Base-by-base conservation (phyloP, 2,797 vertebrate genomes). In the Lateolabrax maculatus region DNA sequence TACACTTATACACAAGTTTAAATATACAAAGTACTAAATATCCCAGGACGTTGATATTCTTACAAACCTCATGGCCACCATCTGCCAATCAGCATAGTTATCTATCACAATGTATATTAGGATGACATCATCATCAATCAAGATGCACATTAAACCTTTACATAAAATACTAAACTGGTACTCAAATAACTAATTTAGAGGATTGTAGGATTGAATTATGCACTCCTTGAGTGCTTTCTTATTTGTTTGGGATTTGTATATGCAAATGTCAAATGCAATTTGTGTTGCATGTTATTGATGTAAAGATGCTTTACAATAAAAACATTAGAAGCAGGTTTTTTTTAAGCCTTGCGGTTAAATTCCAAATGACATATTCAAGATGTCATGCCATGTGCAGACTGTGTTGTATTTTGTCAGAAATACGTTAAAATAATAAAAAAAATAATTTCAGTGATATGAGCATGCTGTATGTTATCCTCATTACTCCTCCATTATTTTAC, bases 381-480 rank as follows among this genome's bases (percentile, higher is more conserved):
- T 27, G 18, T 46, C 0, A 1, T 51, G 64, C 46, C 16, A 21
- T 29, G 31, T 25, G 25, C 25, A 64, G n/a, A 56, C 34, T 39
- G 31, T n/a, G 23, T 10, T 31, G 3, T 18, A 55, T 49, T 66
- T 52, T 71, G 46, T 56, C 6, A 51, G 34, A 21, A 13, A 18
- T 39, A 44, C 6, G 0, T 67, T 63, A 31, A 75, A 64, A 71
- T 18, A 58, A 34, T 16, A 46, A 41, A 73, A 43, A 41, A 16
- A 19, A 71, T 69, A 19, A 71, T 69, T 62, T n/a, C 23, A 63
- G 31, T 34, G 19, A 62, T 48, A 60, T 57, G 60, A 79, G 31
- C 56, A 34, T 57, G 37, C 31, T 67, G 66, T 62, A 69, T 64
- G n/a, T 61, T 74, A 41, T 34, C 29, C 15, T 70, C 56, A 83